Evolutionary conservation across 1,140 invertebrate species (phyloP), one percentile per base, ranked within the genome.

Genomic region (Radopholus similis): DNA sequence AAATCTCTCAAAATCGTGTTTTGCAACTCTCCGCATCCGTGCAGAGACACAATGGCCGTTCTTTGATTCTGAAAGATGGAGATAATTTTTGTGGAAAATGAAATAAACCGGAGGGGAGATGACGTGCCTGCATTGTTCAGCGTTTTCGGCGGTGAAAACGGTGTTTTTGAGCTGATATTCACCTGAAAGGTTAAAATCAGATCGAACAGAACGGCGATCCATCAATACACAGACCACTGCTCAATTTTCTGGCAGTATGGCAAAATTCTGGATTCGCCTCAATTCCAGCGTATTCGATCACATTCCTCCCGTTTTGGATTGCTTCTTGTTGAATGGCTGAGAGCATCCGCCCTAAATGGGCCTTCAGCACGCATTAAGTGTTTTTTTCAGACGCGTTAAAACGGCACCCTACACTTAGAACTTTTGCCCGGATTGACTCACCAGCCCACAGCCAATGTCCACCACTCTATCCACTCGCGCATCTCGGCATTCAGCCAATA

Each of bases 11-110:
- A 64, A 64, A 9, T 64, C 40, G 18, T 30, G 28, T 21, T 38
- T 26, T 64, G 60, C 44, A 64, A 54, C 34, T 64, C 60, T n/a
- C 60, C 60, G 35, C 60, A 64, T 26, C 60, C 60, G 32, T 64
- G 60, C 40, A 64, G 28, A 2, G 60, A 64, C 4, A 64, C 53
- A 28, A 64, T 8, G 13, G 60, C 60, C 2, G 60, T 64, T 26
- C 44, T 21, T 21, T 32, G 54, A 4, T 15, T 26, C 60, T 64
- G 9, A 44, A 35, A 4, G 28, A 13, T 30, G 51, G 4, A 55
- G 47, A 15, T 60, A 4, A 11, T 60, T 59, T 30, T 35, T 37
- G 30, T 37, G 37, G 21, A 37, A 32, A 23, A 58, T n/a, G 18
- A 60, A 60, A 60, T 28, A 4, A 18, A 64, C 60, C 54, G 44